phyloP scores from a whole-genome alignment of 2,797 vertebrate species.

The Urocyon cinereoargenteus region DNA sequence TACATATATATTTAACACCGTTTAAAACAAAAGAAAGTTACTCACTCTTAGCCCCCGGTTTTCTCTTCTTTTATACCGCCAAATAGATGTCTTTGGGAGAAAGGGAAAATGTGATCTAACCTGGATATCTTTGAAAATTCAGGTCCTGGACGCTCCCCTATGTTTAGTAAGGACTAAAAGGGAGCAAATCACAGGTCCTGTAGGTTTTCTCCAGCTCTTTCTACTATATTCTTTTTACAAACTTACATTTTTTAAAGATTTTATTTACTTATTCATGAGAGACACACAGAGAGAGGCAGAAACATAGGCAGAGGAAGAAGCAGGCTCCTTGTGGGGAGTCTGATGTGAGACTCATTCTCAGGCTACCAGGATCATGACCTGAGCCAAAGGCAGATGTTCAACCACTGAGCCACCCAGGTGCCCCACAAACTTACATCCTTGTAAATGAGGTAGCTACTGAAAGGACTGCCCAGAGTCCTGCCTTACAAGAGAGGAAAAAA shows the following conservation, averaged over 20 bases:
- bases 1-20: background rate
- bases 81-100: conserved; percentile 50
- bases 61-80: conserved; percentile 19
- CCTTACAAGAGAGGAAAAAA: background rate
- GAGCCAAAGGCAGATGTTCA: no score
- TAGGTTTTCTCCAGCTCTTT: background rate
- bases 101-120: background rate
- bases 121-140: conserved; percentile 39
- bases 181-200: background rate
- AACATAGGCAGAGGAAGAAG: no score
- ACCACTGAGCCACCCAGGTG: no score
- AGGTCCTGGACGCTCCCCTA: background rate
- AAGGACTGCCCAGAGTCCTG: background rate
- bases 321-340: no score
- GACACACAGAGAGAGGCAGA: no score
- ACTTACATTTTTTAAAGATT: background rate
- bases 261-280: no score
- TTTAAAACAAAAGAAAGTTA: background rate
- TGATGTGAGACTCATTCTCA: no score
- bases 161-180: conserved; percentile 1
- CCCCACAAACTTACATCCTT: background rate
- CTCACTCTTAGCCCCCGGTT: background rate
- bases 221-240: background rate
- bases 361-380: no score
- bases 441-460: background rate